Conservation (phyloP, 1,140 invertebrate species). For the Penaeus vannamei region DNA sequence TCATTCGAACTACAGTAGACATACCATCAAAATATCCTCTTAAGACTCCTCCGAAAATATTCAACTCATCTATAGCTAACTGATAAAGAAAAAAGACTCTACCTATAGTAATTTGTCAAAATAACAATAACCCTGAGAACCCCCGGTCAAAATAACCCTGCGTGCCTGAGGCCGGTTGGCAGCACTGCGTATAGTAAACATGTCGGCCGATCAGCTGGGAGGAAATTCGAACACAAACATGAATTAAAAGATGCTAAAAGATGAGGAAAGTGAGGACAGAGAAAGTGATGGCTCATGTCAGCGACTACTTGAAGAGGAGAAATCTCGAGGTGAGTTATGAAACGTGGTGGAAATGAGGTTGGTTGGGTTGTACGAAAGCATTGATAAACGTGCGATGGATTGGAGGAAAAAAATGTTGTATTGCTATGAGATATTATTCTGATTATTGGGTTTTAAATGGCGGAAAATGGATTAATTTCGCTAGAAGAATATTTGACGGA, state of each 20-base stretch:
- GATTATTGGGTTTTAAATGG: too few species aligned
- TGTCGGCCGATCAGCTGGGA: conserved; percentile 57
- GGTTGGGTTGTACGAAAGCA: neutral
- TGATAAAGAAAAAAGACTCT: too few species aligned
- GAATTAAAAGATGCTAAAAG: neutral
- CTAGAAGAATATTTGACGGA: too few species aligned
- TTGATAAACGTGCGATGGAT: too few species aligned
- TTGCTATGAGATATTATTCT: too few species aligned
- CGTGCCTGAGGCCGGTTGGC: conserved; percentile 4
- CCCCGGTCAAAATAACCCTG: neutral
- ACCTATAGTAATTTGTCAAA: too few species aligned
- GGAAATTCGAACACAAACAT: neutral
- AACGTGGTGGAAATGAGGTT: neutral
- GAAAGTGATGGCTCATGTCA: conserved; percentile 59
- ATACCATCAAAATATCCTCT: too few species aligned
- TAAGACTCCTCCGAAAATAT: too few species aligned
- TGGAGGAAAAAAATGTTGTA: too few species aligned
- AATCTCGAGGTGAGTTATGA: conserved; percentile 52
- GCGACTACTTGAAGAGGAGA: conserved; percentile 55
- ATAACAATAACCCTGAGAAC: neutral
- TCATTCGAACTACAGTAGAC: too few species aligned
- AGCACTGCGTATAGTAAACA: conserved; percentile 52
- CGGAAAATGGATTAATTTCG: too few species aligned
- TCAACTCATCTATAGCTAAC: too few species aligned
- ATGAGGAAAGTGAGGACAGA: conserved; percentile 59